Conservation (phyloP, 2,888 invertebrate genomes). For the Eupithecia tripunctaria region DNA sequence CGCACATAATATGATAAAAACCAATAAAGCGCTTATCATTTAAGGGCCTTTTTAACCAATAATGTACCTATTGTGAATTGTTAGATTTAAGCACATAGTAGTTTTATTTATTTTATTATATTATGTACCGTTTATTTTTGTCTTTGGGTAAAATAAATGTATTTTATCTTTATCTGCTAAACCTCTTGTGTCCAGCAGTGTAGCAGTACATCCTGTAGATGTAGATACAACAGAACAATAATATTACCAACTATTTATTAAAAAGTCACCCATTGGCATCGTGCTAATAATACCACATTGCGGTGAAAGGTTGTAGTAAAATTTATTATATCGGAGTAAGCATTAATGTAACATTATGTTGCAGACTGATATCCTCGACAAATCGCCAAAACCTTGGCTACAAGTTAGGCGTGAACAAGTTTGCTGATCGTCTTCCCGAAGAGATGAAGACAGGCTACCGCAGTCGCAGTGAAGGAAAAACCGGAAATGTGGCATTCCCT, state of each 20-base stretch:
- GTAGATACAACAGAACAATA: background rate
- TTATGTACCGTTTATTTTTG: too few relatives aligned
- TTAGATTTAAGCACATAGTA: too few relatives aligned
- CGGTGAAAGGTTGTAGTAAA: background rate
- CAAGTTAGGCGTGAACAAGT: conserved; percentile 64
- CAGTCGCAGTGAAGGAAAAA: conserved; percentile 52
- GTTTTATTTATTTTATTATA: too few relatives aligned
- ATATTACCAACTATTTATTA: background rate
- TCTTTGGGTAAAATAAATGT: too few relatives aligned
- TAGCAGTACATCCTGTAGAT: background rate
- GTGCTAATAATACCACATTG: background rate
- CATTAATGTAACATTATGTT: background rate
- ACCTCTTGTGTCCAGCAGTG: background rate
- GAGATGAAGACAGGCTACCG: conserved; percentile 62
- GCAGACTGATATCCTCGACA: conserved; percentile 46
- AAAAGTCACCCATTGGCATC: too few relatives aligned
- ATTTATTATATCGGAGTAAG: background rate
- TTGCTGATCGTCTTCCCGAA: conserved; percentile 65
- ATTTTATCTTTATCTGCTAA: too few relatives aligned
- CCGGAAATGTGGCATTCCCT: conserved; percentile 64
- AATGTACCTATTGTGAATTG: too few relatives aligned
- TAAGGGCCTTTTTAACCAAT: too few relatives aligned
- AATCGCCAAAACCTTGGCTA: conserved; percentile 63
- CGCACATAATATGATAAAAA: too few relatives aligned
- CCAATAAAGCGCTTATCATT: background rate